These are phyloP conservation scores for Yponomeuta sedellus DNA, from an alignment of 2,888 invertebrate species.

Conservation along the genomic window DNA sequence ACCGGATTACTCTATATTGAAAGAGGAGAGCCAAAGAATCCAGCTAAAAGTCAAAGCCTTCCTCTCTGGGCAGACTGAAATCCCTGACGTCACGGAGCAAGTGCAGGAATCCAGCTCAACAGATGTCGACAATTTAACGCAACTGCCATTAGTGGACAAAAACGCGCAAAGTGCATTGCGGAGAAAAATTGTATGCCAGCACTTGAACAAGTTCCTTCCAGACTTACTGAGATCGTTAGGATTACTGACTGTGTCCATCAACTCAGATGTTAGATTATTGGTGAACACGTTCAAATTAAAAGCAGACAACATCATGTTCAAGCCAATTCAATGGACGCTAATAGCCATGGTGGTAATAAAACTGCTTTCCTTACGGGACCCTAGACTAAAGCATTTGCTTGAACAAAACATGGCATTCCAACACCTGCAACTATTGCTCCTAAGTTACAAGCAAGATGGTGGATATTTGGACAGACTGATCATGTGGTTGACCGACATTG, in stretches of 20 bases:
- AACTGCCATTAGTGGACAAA: constrained; percentile 80
- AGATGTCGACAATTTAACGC: constrained; percentile 47
- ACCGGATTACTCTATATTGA: constrained; percentile 78
- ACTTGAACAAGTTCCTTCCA: constrained; percentile 79
- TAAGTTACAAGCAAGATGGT: constrained; percentile 69
- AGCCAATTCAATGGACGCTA: constrained; percentile 82
- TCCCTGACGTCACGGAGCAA: constrained; percentile 38
- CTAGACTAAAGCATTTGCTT: constrained; percentile 43
- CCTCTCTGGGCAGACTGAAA: constrained; percentile 69
- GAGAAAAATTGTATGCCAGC: constrained; percentile 81
- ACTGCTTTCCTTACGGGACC: constrained; percentile 67
- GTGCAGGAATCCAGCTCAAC: constrained; percentile 31
- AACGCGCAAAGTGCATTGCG: constrained; percentile 81
- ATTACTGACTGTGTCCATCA: constrained; percentile 51
- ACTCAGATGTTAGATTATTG: constrained; percentile 65
- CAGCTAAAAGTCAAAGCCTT: constrained; percentile 81
- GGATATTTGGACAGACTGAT: constrained; percentile 68
- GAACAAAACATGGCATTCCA: constrained; percentile 48
- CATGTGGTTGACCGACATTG: constrained; percentile 68
- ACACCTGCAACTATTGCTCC: constrained; percentile 62
- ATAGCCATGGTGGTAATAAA: constrained; percentile 82
- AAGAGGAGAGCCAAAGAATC: constrained; percentile 78
- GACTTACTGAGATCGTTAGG: constrained; percentile 74
- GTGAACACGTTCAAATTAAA: constrained; percentile 81
- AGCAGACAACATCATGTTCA: constrained; percentile 83